Evolutionary conservation across 2,888 invertebrate species (phyloP).

Genomic region (Anagyrus pseudococci): DNA sequence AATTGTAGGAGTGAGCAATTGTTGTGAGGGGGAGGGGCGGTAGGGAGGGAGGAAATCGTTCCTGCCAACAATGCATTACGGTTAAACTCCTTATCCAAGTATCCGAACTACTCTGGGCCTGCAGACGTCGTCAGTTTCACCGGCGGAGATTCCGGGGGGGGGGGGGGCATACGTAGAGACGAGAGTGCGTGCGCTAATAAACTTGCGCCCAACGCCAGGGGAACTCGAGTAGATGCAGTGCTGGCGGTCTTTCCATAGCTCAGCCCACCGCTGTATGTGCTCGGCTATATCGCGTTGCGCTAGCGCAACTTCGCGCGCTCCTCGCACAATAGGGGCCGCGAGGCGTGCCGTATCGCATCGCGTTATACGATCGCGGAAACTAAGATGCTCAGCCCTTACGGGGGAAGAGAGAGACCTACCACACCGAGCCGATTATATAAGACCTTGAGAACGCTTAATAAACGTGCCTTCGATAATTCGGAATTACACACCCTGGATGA

Average conservation of each 20-base stretch:
- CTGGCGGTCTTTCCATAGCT: neutral
- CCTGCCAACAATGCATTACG: too few species aligned
- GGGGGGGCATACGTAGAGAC: neutral
- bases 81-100: neutral
- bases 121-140: constrained; percentile 8
- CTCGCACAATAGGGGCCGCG: constrained; percentile 19
- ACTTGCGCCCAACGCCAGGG: constrained; percentile 15
- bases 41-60: neutral
- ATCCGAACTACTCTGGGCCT: too few species aligned
- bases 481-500: neutral
- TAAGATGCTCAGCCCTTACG: constrained; percentile 1
- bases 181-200: constrained; percentile 16
- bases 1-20: neutral
- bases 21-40: neutral
- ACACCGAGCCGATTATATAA: neutral
- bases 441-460: neutral
- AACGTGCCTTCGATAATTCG: neutral
- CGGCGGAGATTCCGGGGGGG: neutral
- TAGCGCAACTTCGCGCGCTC: constrained; percentile 19
- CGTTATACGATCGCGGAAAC: constrained; percentile 27
- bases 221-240: constrained; percentile 10
- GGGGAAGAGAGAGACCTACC: too few species aligned
- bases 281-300: constrained; percentile 16
- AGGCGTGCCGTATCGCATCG: constrained; percentile 9
- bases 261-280: too few species aligned